A percentile compares a stretch with the other conserved stretches of the same genome.
Conservation (phyloP, 2,797 vertebrate species). For the Lagorchestes hirsutus region DNA sequence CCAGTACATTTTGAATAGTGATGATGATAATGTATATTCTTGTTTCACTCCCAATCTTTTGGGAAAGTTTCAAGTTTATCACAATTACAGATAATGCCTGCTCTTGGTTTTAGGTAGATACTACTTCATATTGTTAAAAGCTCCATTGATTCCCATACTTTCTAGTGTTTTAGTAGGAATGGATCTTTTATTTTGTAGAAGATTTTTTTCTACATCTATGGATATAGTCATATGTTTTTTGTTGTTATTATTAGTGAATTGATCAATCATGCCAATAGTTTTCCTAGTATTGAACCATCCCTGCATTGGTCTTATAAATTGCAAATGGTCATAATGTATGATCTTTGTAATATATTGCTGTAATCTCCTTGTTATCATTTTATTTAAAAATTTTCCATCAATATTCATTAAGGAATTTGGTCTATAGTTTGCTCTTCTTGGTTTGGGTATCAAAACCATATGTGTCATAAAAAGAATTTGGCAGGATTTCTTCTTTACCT, state of each 20-base stretch:
- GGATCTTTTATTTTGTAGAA: not conserved
- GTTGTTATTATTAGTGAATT: not conserved
- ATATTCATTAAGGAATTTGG: not conserved
- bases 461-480: not conserved
- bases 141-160: not conserved
- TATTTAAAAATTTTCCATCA: not conserved
- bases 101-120: not conserved
- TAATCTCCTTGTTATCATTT: not conserved
- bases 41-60: not conserved
- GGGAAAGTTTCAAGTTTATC: not conserved
- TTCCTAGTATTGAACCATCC: not conserved
- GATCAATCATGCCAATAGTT: not conserved
- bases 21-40: not conserved
- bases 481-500: not conserved
- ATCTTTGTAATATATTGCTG: not conserved
- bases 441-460: not conserved
- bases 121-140: not conserved
- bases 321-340: not conserved
- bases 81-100: not conserved
- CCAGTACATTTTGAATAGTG: not conserved
- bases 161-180: not conserved
- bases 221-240: not conserved
- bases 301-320: not conserved
- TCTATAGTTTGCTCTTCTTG: not conserved
- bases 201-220: not conserved